Base-by-base conservation (phyloP, 2,113 vertebrate species). In the Suncus etruscus region DNA sequence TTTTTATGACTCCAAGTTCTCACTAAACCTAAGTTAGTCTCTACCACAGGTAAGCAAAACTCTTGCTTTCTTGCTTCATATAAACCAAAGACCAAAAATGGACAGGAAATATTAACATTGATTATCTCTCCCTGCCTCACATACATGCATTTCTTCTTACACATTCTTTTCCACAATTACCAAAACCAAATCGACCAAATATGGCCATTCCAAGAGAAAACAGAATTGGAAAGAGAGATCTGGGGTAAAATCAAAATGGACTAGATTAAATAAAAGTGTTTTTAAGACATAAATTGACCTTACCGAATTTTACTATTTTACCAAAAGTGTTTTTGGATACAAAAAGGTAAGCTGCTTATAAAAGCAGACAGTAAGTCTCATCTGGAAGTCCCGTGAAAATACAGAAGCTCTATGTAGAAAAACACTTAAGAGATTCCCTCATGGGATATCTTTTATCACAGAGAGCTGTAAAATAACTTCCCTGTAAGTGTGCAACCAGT, bases 281-380 rank as follows among this genome's bases (percentile, higher is more conserved):
- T 91, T 89, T 69, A 39, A 86, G 58, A 75, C n/a, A 91, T 31
- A 86, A 65, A 29, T 45, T 72, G 70, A 63, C 48, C 39, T 39
- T 39, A 39, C 39, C 39, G 39, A 39, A 39, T 39, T 39, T 39
- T 31, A 83, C 39, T 82, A 80, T 25, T 65, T 82, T 18, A 78
- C 11, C 77, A 83, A 10, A 87, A 29, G 79, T 32, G n/a, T 58
- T 91, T 39, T 83, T 51, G 54, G 47, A 29, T 69, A 4, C 20
- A 78, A 45, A 91, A 61, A 58, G 66, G 54, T 29, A 93, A 81
- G 51, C 32, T 91, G 31, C 39, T 61, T 29, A 16, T 66, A 66
- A 89, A 61, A 31, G 45, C 69, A 91, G 63, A 68, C 0, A 39
- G 27, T 18, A 18, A 66, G 78, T 86, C 58, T 85, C 31, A 29